Conservation (phyloP, 2,113 vertebrate species). For the Helogale parvula region DNA sequence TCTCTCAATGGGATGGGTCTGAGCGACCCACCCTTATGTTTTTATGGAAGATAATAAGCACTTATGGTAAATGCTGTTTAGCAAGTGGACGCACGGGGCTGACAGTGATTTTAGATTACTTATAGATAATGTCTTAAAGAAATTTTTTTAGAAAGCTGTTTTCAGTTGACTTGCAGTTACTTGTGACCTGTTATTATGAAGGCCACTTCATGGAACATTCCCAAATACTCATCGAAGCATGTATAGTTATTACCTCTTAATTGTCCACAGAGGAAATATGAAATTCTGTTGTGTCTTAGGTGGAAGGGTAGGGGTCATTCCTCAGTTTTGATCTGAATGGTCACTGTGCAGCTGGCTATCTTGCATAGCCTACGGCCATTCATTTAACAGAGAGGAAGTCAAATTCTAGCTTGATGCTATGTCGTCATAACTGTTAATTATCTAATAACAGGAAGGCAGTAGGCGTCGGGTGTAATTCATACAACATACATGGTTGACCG, state of each 20-base stretch:
- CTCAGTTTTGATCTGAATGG: slow-evolving; percentile 21
- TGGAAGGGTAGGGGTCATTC: neutral
- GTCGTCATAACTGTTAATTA: neutral
- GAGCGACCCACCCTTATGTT: slow-evolving; percentile 9
- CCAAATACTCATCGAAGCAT: neutral
- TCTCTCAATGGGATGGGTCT: slow-evolving; percentile 26
- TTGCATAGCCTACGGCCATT: neutral
- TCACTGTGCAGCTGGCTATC: neutral
- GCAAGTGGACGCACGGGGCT: slow-evolving; percentile 41
- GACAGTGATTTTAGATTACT: slow-evolving; percentile 62
- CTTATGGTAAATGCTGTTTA: slow-evolving; percentile 47
- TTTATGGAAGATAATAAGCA: slow-evolving; percentile 38
- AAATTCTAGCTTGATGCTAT: neutral
- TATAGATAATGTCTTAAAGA: slow-evolving; percentile 30
- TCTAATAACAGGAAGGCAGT: neutral
- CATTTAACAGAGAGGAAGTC: neutral
- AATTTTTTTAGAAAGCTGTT: slow-evolving; percentile 24
- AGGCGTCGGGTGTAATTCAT: neutral
- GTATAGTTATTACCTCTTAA: slow-evolving; percentile 4
- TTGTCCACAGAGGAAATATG: neutral
- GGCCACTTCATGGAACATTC: neutral
- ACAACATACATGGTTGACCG: neutral
- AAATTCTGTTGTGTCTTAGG: neutral
- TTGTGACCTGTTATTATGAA: slow-evolving; percentile 61
- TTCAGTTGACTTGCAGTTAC: slow-evolving; percentile 54